Evolutionary conservation across 2,888 invertebrate species (phyloP), one percentile per base, ranked within the genome.

Genomic region (Nowickia ferox): DNA sequence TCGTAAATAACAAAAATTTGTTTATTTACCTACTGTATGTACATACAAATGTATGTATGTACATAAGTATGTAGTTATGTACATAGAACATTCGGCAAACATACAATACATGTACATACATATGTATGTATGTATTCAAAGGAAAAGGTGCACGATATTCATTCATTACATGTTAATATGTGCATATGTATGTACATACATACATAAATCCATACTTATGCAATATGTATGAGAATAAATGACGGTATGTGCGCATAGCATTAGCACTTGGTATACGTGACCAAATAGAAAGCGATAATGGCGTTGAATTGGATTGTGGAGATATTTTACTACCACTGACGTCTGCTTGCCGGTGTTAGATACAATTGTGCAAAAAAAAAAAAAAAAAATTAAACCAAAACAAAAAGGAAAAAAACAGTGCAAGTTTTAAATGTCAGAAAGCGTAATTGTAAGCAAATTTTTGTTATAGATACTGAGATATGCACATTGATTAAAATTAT

Each of bases 201-300:
- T 19, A 44, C 8, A 9, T 61, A 10, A 10, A 17, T 51, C 15
- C 51, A 51, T 51, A 51, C 44, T 11, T 51, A 46, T 46, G 46
- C 46, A 46, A 46, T 40, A 61, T 61, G 9, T 42, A 53, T 65
- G 42, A 55, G 19, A 51, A 69, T 51, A 10, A 9, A 53, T 65
- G 53, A 15, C 5, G 30, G 30, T 30, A 30, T 30, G 30, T 63
- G 61, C n/a, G 46, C 42, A 48, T 42, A 83, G 61, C 76, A 48
- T 65, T 71, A 51, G 63, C 42, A 55, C 48, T 63, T 71, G 83
- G 83, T 66, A 48, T 86, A 86, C 86, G 86, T 86, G 86, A 86
- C 86, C 48, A 83, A 83, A 48, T 55, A 80, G 46, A 79, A 71
- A 79, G 51, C 76, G 65, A 61, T 76, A 83, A 86, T 86, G 86